Evolutionary conservation across 2,113 vertebrate species (phyloP), one percentile per base, ranked within the genome.

Genomic region (Rana temporaria): DNA sequence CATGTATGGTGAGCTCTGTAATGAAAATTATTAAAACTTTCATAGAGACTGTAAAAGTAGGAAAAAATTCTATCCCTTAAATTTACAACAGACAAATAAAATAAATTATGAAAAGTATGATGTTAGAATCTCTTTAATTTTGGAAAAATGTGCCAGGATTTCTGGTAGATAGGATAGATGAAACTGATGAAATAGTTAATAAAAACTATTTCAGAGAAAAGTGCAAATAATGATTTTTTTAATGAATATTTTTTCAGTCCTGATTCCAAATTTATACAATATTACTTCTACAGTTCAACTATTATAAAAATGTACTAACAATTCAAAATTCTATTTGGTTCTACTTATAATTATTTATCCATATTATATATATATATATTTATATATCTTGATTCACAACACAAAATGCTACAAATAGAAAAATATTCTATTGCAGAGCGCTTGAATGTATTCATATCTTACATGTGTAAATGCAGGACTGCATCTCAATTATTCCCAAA

Each of bases 311-410:
- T 14, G 0, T 16, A 32, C 48, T 65, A 14, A 24, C 22, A 67
- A 67, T 16, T 56, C 11, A 18, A 77, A 52, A 56, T 32, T 67
- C 48, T 67, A 78, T 53, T 53, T 67, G 0, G 18, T 11, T 65
- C 14, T 70, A 53, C 12, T 24, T 70, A 66, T 7, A 66, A 14
- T 66, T 15, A 30, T 66, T 42, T 48, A n/a, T 69, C 66, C 11
- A 42, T 42, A 38, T 22, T 22, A 64, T 14, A 69, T 18, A 16
- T 38, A 69, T 42, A 7, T 48, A n/a, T 16, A 16, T 30, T 2
- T 56, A 78, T 55, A 30, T 18, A 78, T 7, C 20, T 22, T 66
- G 30, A 66, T 9, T 66, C 48, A 78, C 74, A 66, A 52, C 75
- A 78, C 42, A 53, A 75, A 48, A 66, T 68, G n/a, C 38, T 68